Base-by-base conservation (phyloP, 1,140 invertebrate genomes). In the Drosophila busckii region DNA sequence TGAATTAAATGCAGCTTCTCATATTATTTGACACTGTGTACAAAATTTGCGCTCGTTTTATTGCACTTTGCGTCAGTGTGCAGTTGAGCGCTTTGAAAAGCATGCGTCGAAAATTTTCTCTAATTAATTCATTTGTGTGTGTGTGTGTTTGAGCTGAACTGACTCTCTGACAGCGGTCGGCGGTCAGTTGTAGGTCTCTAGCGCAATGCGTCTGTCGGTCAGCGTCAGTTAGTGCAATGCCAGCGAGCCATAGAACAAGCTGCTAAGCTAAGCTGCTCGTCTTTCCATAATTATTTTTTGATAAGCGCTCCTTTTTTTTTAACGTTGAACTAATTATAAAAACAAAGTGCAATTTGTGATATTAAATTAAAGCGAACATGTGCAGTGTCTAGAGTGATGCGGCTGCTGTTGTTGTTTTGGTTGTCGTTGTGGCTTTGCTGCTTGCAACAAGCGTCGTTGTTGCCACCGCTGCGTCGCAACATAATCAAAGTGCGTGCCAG, bases 401-500 rank as follows among this genome's bases (percentile, higher is more conserved):
- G 5, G 28, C 17, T 62, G 22, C n/a, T 10, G 25, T 15, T 54
- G 1, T 1, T 46, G 22, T 16, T 31, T 26, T 61, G 3, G 2
- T 17, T 54, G 1, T 1, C 41, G 22, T 16, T 31, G 26, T 61
- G 3, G 2, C 15, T 25, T 53, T 4, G 32, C 17, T 12, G 9
- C 55, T 28, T 28, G n/a, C 4, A 22, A 19, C 2, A 25, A 13
- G 34, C 42, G 6, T 35, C 12, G 9, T 4, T 34, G 7, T 16
- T 31, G 7, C 61, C 15, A 20, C 28, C 48, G 3, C n/a, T 65
- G 12, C 28, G 41, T 0, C 44, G 76, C 13, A 82, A 70, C 17
- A 75, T 83, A 4, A 82, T 82, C 8, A 82, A 70, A 19, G 76
- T 82, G 61, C 61, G 56, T 1, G 61, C 75, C n/a, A 82, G 65